phyloP scores from a whole-genome alignment of 2,797 vertebrate species.

The Pangasius larnaudii region DNA sequence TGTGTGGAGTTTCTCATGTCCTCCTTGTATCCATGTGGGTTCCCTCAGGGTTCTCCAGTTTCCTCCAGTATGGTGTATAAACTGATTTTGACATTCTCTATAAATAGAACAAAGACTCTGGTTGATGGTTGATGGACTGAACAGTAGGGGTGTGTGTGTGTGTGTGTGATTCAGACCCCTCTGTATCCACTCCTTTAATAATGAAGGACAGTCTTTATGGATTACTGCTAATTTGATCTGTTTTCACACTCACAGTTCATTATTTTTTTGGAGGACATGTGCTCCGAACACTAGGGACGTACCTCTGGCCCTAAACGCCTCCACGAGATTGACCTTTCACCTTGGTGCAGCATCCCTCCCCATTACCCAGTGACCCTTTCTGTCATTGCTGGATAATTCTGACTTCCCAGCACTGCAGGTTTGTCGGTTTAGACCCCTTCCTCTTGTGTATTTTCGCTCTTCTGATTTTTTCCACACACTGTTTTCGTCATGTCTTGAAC shows the following conservation, averaged over 20 bases:
- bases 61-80: background rate
- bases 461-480: background rate
- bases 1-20: background rate
- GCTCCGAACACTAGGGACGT: conserved; percentile 34
- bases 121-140: background rate
- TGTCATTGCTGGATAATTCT: conserved; percentile 48
- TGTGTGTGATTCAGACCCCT: conserved; percentile 46
- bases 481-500: background rate
- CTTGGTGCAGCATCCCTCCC: conserved; percentile 42
- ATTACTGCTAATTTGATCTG: conserved; percentile 66
- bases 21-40: background rate
- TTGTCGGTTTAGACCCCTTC: background rate
- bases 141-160: background rate
- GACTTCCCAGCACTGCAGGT: background rate
- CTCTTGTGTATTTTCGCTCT: background rate
- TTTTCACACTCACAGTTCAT: conserved; percentile 66
- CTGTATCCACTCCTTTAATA: conserved; percentile 55
- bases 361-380: conserved; percentile 66
- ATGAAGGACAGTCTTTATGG: conserved; percentile 66
- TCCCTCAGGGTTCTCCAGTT: background rate
- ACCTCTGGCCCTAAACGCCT: conserved; percentile 45
- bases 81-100: background rate
- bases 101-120: background rate
- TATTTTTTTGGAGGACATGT: conserved; percentile 49
- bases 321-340: conserved; percentile 66